A percentile compares a stretch with the other conserved stretches of the same genome.
Conservation (phyloP, 2,888 invertebrate genomes). For the Drosophila maculinotata region DNA sequence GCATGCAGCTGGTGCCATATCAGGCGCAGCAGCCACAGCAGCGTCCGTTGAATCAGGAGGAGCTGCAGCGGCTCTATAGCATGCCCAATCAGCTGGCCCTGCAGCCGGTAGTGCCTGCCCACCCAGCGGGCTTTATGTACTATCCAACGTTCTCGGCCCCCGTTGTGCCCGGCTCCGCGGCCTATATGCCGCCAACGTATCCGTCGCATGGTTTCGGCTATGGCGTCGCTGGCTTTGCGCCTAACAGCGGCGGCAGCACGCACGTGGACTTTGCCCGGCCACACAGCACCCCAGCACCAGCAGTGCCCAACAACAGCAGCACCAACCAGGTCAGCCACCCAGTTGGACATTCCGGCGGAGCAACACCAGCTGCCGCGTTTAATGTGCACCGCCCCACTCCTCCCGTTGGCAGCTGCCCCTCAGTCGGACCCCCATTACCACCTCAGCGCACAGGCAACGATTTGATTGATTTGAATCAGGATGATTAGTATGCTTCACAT, state of each 20-base stretch:
- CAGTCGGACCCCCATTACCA: conserved; percentile 37
- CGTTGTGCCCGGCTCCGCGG: conserved; percentile 71
- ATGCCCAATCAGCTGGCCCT: conserved; percentile 77
- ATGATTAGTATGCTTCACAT: conserved; percentile 82
- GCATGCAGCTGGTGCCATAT: conserved; percentile 83
- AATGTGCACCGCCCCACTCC: conserved; percentile 35
- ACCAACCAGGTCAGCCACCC: conserved; percentile 27
- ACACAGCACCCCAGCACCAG: conserved; percentile 31
- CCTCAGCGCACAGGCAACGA: conserved; percentile 73
- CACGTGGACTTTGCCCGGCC: conserved; percentile 61
- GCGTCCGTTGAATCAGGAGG: conserved; percentile 82
- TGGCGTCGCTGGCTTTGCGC: conserved; percentile 20
- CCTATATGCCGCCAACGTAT: conserved; percentile 71
- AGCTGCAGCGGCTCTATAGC: conserved; percentile 83
- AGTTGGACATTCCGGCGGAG: conserved; percentile 46
- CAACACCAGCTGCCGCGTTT: conserved; percentile 22
- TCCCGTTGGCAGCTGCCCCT: conserved; percentile 60
- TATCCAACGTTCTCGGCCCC: conserved; percentile 67
- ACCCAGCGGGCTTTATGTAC: conserved; percentile 55
- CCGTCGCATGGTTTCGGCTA: conserved; percentile 74
- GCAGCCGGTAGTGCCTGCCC: conserved; percentile 45
- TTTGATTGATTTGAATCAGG: conserved; percentile 83
- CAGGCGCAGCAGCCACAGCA: conserved; percentile 79
- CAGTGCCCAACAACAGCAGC: conserved; percentile 9
- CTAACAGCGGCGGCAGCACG: conserved; percentile 33